Conservation (phyloP, 2,113 vertebrate species). For the Climacteris rufus region DNA sequence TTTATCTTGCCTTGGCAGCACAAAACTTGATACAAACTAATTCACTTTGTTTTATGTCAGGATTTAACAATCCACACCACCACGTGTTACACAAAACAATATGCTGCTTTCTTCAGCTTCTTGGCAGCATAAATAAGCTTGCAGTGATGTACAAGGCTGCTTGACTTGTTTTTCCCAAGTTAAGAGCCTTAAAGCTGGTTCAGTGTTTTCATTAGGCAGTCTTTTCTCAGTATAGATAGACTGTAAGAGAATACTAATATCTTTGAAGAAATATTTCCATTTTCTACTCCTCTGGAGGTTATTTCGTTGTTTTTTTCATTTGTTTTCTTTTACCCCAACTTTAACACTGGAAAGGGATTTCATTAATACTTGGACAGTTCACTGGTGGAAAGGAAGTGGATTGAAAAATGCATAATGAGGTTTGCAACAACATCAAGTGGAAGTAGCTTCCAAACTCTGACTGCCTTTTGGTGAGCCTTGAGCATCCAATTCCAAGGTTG, state of each 20-base stretch:
- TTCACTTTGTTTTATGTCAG: conserved; percentile 32
- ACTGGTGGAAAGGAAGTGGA: not conserved
- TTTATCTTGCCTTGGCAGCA: conserved; percentile 20
- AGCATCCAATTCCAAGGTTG: not conserved
- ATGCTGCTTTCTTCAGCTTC: conserved; percentile 28
- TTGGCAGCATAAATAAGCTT: conserved; percentile 30
- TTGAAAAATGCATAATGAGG: not conserved
- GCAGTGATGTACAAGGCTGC: not conserved
- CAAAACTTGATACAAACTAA: not conserved
- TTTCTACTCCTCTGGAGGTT: not conserved
- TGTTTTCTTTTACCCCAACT: not conserved
- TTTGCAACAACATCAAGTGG: not conserved
- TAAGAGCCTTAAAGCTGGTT: not conserved
- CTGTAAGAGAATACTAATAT: not conserved
- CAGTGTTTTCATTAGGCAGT: not conserved
- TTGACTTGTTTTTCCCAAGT: not conserved
- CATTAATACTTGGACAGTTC: not conserved
- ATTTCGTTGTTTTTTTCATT: not conserved
- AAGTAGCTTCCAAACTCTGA: not conserved
- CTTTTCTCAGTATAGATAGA: not conserved
- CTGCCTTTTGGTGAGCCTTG: not conserved
- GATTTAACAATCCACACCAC: conserved; percentile 12
- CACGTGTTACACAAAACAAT: conserved; percentile 32
- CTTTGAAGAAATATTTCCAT: not conserved
- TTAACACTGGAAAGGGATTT: not conserved